Percentiles rank a stretch among this genome's conserved stretches.
Conservation (phyloP, 92 coral and sea anemone species). For the Blastomussa wellsi region DNA sequence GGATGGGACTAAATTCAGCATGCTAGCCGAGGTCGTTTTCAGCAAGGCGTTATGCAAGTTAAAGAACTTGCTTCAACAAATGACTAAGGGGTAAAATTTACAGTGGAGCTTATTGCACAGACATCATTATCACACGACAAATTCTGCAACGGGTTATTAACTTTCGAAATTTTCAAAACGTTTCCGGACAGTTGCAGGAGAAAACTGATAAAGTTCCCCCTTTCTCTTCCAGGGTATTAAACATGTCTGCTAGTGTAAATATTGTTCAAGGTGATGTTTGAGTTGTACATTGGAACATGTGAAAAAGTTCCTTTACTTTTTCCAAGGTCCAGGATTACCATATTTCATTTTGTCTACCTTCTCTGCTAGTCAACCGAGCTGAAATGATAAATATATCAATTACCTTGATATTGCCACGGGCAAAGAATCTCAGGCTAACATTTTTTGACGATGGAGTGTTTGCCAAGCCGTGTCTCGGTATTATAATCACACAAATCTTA, state of each 20-base stretch:
- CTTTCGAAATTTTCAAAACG: constrained; percentile 19
- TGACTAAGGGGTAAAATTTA: constrained; percentile 1
- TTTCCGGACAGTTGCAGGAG: constrained; percentile 27
- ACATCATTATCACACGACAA: constrained; percentile 19
- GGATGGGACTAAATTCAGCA: not conserved
- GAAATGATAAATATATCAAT: constrained; percentile 20
- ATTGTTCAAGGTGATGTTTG: constrained; percentile 27
- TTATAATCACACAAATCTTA: constrained; percentile 5
- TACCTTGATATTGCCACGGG: constrained; percentile 23
- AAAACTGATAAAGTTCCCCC: not conserved
- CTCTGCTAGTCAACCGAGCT: not conserved
- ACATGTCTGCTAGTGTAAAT: constrained; percentile 29
- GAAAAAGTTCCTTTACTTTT: not conserved
- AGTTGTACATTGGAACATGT: not conserved
- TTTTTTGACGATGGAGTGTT: constrained; percentile 6
- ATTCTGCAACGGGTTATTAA: constrained; percentile 11
- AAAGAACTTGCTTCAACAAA: constrained; percentile 28
- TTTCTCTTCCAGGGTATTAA: constrained; percentile 19
- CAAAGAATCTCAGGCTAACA: not conserved
- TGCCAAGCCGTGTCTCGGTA: constrained; percentile 17
- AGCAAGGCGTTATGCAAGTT: constrained; percentile 32
- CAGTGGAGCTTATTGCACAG: constrained; percentile 4
- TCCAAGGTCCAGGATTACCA: not conserved
- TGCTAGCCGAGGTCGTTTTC: constrained; percentile 7
- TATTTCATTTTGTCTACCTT: not conserved